Conservation (phyloP, 1,140 invertebrate genomes). For the Musca vetustissima region DNA sequence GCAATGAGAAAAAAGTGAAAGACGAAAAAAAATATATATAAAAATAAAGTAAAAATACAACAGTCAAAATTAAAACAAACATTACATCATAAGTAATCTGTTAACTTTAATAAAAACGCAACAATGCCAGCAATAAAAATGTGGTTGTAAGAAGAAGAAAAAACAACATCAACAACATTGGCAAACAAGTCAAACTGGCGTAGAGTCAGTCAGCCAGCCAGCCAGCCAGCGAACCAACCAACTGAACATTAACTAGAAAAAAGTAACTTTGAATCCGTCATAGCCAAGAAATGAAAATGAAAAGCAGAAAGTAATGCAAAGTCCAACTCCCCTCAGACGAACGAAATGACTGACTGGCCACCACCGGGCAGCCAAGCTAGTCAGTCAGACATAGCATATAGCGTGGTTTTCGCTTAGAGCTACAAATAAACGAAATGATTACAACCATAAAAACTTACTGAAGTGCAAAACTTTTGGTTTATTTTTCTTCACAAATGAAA, state of each 20-base stretch:
- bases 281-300: not conserved
- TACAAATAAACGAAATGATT: not conserved
- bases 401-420: too few species aligned
- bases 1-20: too few species aligned
- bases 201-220: not conserved
- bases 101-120: not conserved
- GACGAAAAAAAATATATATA: too few species aligned
- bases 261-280: not conserved
- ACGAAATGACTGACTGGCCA: too few species aligned
- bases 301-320: not conserved
- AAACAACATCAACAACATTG: not conserved
- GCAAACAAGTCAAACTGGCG: not conserved
- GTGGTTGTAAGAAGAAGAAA: too few species aligned
- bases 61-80: slow-evolving; percentile 7
- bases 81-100: slow-evolving; percentile 8
- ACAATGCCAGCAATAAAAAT: not conserved
- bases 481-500: too few species aligned
- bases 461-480: slow-evolving; percentile 5
- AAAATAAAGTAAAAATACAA: too few species aligned
- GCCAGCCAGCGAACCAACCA: not conserved
- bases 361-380: too few species aligned
- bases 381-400: too few species aligned
- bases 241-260: not conserved
- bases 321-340: too few species aligned
- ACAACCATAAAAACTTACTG: not conserved